Base-by-base conservation (phyloP, 1,140 invertebrate genomes). In the Drosophila athabasca region DNA sequence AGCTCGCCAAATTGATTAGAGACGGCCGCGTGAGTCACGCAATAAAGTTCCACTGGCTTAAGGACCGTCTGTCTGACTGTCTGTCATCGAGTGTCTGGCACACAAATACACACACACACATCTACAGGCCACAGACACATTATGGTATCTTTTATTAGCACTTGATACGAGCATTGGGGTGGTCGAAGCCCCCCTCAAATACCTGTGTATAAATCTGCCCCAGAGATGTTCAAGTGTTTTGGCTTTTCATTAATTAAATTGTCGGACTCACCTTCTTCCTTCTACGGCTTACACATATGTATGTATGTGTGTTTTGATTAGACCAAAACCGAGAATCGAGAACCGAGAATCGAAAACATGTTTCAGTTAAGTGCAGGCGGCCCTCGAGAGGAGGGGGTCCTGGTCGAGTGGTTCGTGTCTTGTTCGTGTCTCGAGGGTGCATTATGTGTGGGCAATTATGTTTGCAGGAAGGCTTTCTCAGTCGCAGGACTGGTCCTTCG, bases 191-290 rank as follows among this genome's bases (percentile, higher is more conserved):
- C 6, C 51, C 6, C 51, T 50, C 26, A 68, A 69, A 65, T 69
- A 45, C 57, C 49, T 69, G 44, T 35, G 67, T 64, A 69, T 69
- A 58, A 71, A 48, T 71, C 67, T 62, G 50, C 31, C 19, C 49
- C 26, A 53, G 39, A 39, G 22, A 41, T 67, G 65, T 29, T 68
- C 52, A 87, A 87, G 70, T 87, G 78, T 71, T 79, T 82, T 74
- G 62, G 53, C 59, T 82, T 82, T 78, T 78, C 83, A 87, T 87
- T 88, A 82, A 88, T 87, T 87, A 82, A 79, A 87, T 76, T 66
- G 74, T 45, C 49, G 50, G 49, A 17, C 22, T 49, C 57, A 19
- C 35, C 43, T 54, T 57, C 35, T 61, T 49, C 50, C 50, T 41
- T 49, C 49, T 11, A 39, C 22, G 43, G 44, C 43, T 54, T 61